A percentile compares a stretch with the other conserved stretches of the same genome.
phyloP scores from a whole-genome alignment of 2,113 vertebrate genomes.

The Dasyornis broadbenti region DNA sequence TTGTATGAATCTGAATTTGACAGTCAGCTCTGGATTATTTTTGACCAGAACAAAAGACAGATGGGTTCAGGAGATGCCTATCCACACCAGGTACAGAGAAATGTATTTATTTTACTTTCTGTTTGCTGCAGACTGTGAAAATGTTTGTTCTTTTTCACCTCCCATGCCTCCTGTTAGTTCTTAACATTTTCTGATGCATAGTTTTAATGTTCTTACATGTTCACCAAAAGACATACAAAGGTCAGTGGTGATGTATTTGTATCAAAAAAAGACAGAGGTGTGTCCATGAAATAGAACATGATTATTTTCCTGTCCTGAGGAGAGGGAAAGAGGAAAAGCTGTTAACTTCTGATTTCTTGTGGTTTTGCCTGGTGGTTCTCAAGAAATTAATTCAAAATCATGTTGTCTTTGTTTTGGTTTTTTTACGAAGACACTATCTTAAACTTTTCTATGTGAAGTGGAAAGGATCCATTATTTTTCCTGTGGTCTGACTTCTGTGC shows the following conservation, averaged over 20 bases:
- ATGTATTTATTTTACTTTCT: neutral
- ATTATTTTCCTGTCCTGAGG: neutral
- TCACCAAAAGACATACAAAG: neutral
- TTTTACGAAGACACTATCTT: neutral
- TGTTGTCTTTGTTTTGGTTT: neutral
- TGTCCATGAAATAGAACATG: neutral
- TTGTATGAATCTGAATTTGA: constrained; percentile 97
- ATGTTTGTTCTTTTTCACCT: neutral
- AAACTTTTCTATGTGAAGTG: neutral
- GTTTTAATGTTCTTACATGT: neutral
- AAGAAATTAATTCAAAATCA: neutral
- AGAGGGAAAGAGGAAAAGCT: neutral
- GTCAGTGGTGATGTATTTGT: neutral
- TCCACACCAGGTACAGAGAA: constrained; percentile 88
- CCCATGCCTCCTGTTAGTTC: neutral
- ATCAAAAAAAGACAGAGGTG: neutral
- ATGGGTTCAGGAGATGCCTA: constrained; percentile 98
- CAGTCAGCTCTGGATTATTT: constrained; percentile 97
- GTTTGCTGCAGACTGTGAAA: neutral
- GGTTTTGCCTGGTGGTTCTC: neutral
- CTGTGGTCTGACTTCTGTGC: neutral
- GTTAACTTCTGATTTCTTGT: neutral
- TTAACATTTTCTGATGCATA: neutral
- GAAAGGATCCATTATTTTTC: neutral
- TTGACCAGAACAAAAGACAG: constrained; percentile 95